Percentiles rank a stretch among this genome's conserved stretches.
phyloP scores from a whole-genome alignment of 2,113 vertebrate species.

The Chitala chitala region DNA sequence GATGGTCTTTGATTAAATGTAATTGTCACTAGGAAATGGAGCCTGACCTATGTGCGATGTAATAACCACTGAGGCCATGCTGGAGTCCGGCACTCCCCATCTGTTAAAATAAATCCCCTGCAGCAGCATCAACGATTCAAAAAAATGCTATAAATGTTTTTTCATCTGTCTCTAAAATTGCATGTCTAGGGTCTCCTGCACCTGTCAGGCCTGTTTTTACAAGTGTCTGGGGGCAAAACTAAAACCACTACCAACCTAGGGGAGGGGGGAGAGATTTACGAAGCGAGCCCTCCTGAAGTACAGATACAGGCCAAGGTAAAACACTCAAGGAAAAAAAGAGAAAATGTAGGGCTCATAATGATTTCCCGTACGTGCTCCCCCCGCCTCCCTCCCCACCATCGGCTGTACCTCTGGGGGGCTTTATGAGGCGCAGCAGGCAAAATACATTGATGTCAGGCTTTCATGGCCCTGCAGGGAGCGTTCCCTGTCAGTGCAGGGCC shows the following conservation, averaged over 20 bases:
- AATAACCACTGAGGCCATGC: constrained; percentile 6
- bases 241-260: constrained; percentile 24
- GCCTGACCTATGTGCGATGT: background rate
- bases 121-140: constrained; percentile 28
- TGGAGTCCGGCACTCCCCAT: constrained; percentile 14
- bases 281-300: constrained; percentile 11
- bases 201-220: constrained; percentile 49
- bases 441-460: constrained; percentile 15
- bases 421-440: constrained; percentile 22
- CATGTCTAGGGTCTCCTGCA: constrained; percentile 47
- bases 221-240: constrained; percentile 34
- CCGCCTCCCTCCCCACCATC: background rate
- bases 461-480: constrained; percentile 7
- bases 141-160: constrained; percentile 27
- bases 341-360: background rate
- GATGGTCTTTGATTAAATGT: constrained; percentile 26
- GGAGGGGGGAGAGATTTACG: constrained; percentile 25
- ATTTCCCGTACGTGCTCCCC: background rate
- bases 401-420: constrained; percentile 18
- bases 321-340: background rate
- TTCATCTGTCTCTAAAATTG: constrained; percentile 19
- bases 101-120: constrained; percentile 37
- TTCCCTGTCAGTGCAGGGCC: background rate
- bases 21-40: constrained; percentile 25
- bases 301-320: constrained; percentile 8